phyloP scores from a whole-genome alignment of 2,888 invertebrate genomes.

The Scaptodrosophila latifasciaeformis region DNA sequence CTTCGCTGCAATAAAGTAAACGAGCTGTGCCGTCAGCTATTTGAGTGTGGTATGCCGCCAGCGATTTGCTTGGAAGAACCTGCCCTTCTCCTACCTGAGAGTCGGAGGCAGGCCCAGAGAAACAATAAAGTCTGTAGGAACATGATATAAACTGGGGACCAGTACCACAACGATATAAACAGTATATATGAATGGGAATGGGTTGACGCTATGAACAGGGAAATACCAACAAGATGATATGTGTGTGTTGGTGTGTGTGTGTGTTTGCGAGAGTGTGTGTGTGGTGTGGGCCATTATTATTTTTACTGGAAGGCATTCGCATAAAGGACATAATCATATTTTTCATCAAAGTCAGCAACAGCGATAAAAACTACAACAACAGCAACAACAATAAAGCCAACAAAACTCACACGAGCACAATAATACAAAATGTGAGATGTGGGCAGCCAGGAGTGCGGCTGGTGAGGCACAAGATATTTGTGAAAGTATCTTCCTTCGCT shows the following conservation, averaged over 20 bases:
- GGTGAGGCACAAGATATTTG: conserved; percentile 32
- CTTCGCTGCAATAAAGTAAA: conserved; percentile 59
- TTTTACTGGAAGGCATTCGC: conserved; percentile 68
- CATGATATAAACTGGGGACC: background rate
- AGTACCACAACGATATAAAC: conserved; percentile 5
- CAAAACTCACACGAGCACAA: conserved; percentile 35
- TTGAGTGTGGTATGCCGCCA: too few relatives aligned
- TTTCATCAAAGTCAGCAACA: conserved; percentile 63
- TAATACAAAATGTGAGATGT: conserved; percentile 27
- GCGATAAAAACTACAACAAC: conserved; percentile 53
- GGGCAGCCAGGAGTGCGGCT: too few relatives aligned
- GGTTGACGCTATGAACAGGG: background rate
- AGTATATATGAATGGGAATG: background rate
- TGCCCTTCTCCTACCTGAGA: conserved; percentile 9
- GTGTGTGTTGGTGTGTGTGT: conserved; percentile 9
- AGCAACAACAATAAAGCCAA: background rate
- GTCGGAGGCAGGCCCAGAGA: conserved; percentile 1
- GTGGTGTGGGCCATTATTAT: conserved; percentile 58
- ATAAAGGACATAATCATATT: conserved; percentile 67
- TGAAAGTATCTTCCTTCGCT: conserved; percentile 18
- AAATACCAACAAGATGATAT: conserved; percentile 23
- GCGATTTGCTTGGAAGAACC: background rate
- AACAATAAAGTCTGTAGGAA: background rate
- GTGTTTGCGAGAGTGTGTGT: conserved; percentile 10
- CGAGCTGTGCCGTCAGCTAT: conserved; percentile 12